These are phyloP conservation scores for Megalops atlanticus DNA, from an alignment of 2,113 vertebrate genomes.

Conservation along the genomic window DNA sequence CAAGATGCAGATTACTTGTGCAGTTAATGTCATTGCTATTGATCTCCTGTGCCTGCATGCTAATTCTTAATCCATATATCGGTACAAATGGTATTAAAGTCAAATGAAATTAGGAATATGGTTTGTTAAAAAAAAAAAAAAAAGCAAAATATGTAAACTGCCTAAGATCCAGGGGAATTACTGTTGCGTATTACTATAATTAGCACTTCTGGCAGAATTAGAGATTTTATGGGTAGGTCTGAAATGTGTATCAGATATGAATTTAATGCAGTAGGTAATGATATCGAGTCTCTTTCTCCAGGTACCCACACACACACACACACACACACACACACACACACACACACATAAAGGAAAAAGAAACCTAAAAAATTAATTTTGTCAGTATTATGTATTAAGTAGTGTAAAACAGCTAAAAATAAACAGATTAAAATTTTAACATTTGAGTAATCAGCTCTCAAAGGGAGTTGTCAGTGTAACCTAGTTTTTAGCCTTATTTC, in stretches of 20 bases:
- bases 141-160: too few relatives aligned
- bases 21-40: slow-evolving; percentile 65
- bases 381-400: background rate
- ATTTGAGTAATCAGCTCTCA: slow-evolving; percentile 62
- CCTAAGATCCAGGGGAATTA: slow-evolving; percentile 52
- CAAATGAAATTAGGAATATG: slow-evolving; percentile 56
- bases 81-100: slow-evolving; percentile 62
- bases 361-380: slow-evolving; percentile 64
- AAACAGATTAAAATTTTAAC: slow-evolving; percentile 75
- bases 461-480: slow-evolving; percentile 64
- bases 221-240: slow-evolving; percentile 41
- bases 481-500: slow-evolving; percentile 61
- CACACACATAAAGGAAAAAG: slow-evolving; percentile 29
- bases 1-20: slow-evolving; percentile 62
- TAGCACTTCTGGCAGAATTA: slow-evolving; percentile 41
- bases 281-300: too few relatives aligned
- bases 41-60: slow-evolving; percentile 62
- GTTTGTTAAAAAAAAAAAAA: slow-evolving; percentile 38
- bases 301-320: slow-evolving; percentile 7
- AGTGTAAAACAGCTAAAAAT: slow-evolving; percentile 65
- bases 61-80: slow-evolving; percentile 70
- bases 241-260: background rate
- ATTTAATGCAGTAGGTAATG: background rate
- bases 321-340: slow-evolving; percentile 23
- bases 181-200: slow-evolving; percentile 51